phyloP scores from a whole-genome alignment of 2,797 vertebrate species.

The Cetoscarus ocellatus region DNA sequence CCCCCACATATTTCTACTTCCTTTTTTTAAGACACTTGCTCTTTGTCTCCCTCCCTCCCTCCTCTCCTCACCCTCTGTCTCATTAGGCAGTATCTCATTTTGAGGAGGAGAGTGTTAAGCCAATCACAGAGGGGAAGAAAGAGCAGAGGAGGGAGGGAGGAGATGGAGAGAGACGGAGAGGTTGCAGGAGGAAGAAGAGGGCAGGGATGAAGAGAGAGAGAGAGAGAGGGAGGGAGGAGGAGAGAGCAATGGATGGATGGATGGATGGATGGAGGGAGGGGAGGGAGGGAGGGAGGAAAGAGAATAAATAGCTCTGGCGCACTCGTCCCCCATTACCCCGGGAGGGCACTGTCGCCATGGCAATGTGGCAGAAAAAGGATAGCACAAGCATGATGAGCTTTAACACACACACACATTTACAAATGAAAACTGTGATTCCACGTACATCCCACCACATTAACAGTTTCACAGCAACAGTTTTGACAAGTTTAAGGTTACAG shows the following conservation, averaged over 20 bases:
- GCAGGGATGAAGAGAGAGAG: slow-evolving; percentile 54
- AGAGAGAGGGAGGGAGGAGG: slow-evolving; percentile 52
- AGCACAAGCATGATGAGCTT: slow-evolving; percentile 81
- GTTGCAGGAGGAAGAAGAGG: slow-evolving; percentile 65
- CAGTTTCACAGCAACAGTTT: slow-evolving; percentile 47
- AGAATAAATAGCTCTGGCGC: slow-evolving; percentile 83
- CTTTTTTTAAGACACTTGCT: slow-evolving; percentile 75
- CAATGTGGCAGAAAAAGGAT: slow-evolving; percentile 87
- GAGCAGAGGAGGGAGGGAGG: slow-evolving; percentile 65
- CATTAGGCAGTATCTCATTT: slow-evolving; percentile 80
- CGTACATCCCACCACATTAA: slow-evolving; percentile 56
- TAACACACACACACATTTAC: slow-evolving; percentile 55
- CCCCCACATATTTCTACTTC: slow-evolving; percentile 74
- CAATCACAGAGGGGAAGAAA: slow-evolving; percentile 77
- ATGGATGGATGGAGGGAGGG: slow-evolving; percentile 49
- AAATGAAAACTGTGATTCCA: slow-evolving; percentile 68
- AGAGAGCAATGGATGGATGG: slow-evolving; percentile 17
- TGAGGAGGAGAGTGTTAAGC: slow-evolving; percentile 78
- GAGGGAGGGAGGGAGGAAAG: slow-evolving; percentile 67
- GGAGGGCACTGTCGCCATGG: slow-evolving; percentile 87
- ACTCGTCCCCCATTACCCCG: slow-evolving; percentile 85
- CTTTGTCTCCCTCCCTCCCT: slow-evolving; percentile 72
- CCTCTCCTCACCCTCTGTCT: slow-evolving; percentile 71
- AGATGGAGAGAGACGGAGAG: slow-evolving; percentile 40
- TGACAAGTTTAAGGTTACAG: slow-evolving; percentile 58